These are phyloP conservation scores for Drosophila neoperkinsi DNA, from an alignment of 2,888 invertebrate genomes.

Conservation along the genomic window DNA sequence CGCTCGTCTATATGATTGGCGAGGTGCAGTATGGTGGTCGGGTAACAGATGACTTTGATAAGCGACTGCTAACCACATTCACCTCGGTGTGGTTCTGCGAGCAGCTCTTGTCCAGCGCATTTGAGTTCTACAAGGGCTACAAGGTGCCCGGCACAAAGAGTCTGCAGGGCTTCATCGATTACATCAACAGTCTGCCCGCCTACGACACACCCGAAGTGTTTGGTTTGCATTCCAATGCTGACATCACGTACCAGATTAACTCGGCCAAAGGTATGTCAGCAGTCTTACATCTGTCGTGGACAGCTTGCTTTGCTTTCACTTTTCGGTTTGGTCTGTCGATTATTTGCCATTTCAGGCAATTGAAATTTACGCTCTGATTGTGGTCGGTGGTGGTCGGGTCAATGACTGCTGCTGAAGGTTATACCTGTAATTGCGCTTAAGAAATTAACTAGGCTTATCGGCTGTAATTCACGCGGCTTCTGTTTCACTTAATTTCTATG, in stretches of 20 bases:
- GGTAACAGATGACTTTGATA: conserved; percentile 99
- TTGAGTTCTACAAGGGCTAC: conserved; percentile 97
- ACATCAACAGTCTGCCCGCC: conserved; percentile 93
- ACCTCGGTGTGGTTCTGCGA: conserved; percentile 98
- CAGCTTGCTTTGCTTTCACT: conserved; percentile 2
- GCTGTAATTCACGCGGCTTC: background rate
- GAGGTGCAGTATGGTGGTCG: conserved; percentile 95
- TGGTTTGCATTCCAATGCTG: conserved; percentile 98
- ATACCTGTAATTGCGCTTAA: background rate
- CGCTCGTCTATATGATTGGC: conserved; percentile 98
- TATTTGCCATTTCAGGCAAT: conserved; percentile 27
- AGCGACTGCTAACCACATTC: conserved; percentile 95
- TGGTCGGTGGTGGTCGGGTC: conserved; percentile 24
- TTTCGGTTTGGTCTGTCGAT: conserved; percentile 17
- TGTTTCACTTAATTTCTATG: background rate
- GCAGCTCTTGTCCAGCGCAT: conserved; percentile 92
- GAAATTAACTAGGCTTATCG: background rate
- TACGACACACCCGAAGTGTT: conserved; percentile 98
- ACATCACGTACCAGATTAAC: conserved; percentile 99
- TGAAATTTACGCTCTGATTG: conserved; percentile 26
- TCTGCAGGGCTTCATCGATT: conserved; percentile 92
- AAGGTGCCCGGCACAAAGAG: conserved; percentile 94
- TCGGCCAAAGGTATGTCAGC: conserved; percentile 91
- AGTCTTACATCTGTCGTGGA: background rate
- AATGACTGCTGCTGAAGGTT: conserved; percentile 25